Evolutionary conservation across 2,113 vertebrate species (phyloP), one percentile per base, ranked within the genome.

Genomic region (Eurypyga helias): DNA sequence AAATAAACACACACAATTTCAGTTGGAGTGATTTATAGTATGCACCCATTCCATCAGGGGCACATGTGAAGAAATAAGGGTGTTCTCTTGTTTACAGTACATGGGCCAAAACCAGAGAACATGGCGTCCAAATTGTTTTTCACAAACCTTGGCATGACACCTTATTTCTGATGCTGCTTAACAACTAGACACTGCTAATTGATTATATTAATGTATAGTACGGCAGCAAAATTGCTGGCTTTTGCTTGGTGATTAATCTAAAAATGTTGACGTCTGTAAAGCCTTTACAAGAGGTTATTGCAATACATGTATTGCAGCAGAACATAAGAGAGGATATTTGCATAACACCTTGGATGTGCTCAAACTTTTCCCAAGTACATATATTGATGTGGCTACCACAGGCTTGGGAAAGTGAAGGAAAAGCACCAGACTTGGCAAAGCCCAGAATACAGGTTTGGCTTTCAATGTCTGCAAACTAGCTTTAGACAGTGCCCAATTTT

Each of bases 401-500:
- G 26, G 38, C 66, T 92, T 91, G 66, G 85, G 57, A 95, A 87
- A 73, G 58, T 26, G 61, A 61, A 79, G 84, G 64, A 95, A 96
- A 96, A 95, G 83, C 86, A 66, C 49, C 71, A 91, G 66, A 58
- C 88, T 90, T 96, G 91, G 91, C 87, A 89, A 84, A 80, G 29
- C n/a, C n/a, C 54, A 36, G 28, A 29, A 72, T 36, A 26, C n/a
- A 88, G 33, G 17, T 84, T 91, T 95, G 91, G 78, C 49, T 94
- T 84, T 60, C 60, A 86, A 5, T 29, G 83, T 24, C n/a, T 87
- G 90, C 83, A 95, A 48, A 67, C 18, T 62, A 77, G 85, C 46
- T 64, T 83, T 15, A 72, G 51, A 11, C 25, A 52, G 69, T 41
- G 71, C 91, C 88, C 70, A 54, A 2, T 92, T 88, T 91, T 87